phyloP scores from a whole-genome alignment of 2,113 vertebrate genomes.

The Stigmatopora nigra region DNA sequence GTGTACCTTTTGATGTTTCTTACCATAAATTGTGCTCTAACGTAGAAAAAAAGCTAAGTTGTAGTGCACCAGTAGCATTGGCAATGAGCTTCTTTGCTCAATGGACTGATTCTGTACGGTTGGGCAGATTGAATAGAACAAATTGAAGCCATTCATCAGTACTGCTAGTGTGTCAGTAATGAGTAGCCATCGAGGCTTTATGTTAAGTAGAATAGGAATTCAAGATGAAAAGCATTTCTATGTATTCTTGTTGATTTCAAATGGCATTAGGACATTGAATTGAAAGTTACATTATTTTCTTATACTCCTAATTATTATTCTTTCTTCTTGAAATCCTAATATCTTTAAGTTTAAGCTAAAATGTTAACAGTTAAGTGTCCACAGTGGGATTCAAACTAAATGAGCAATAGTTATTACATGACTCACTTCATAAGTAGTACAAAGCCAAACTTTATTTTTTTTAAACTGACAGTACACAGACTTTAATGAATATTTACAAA shows the following conservation, averaged over 20 bases:
- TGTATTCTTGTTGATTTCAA: conserved; percentile 24
- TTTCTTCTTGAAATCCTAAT: too few relatives aligned
- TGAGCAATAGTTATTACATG: too few relatives aligned
- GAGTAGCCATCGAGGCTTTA: conserved; percentile 30
- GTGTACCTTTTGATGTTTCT: conserved; percentile 2
- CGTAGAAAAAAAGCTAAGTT: conserved; percentile 13
- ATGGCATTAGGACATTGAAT: too few relatives aligned
- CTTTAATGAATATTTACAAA: neutral
- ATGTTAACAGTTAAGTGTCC: too few relatives aligned
- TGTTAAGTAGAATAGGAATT: conserved; percentile 45
- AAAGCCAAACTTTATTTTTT: neutral
- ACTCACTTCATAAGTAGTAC: too few relatives aligned
- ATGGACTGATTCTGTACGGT: conserved; percentile 17
- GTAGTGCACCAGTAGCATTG: conserved; percentile 16
- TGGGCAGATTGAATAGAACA: conserved; percentile 22
- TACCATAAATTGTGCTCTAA: neutral
- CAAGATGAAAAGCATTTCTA: conserved; percentile 26
- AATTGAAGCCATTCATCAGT: conserved; percentile 42
- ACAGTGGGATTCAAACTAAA: too few relatives aligned
- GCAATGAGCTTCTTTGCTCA: conserved; percentile 1
- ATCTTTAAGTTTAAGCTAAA: too few relatives aligned
- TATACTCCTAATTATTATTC: too few relatives aligned
- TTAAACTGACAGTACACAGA: neutral
- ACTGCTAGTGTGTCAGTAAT: conserved; percentile 42
- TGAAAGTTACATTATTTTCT: too few relatives aligned